Evolutionary conservation across 37 sponge, comb jelly and placozoan genomes (phyloP).

Genomic region (Aplysina aerophoba): DNA sequence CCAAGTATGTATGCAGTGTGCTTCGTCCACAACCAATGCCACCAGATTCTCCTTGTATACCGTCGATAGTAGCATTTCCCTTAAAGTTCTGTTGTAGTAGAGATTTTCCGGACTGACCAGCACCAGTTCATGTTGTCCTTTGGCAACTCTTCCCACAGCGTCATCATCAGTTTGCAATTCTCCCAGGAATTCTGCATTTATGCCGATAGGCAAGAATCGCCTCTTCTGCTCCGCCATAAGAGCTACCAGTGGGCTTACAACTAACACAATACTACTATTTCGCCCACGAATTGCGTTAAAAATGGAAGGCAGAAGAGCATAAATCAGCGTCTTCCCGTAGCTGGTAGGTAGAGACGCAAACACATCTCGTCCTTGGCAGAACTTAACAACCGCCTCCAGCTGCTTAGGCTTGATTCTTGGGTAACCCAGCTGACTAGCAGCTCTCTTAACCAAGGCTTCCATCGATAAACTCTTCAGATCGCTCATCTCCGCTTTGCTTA

Average conservation of each 20-base stretch:
- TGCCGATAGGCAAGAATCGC: conserved; percentile 3
- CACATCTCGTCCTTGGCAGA: conserved; percentile 13
- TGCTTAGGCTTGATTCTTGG: not conserved
- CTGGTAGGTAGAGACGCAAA: conserved; percentile 28
- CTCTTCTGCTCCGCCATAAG: conserved; percentile 34
- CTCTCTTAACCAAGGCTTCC: not conserved
- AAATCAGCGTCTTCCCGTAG: conserved; percentile 17
- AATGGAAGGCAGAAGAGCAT: not conserved
- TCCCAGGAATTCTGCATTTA: conserved; percentile 18
- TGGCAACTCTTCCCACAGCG: not conserved
- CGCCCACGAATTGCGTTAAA: not conserved
- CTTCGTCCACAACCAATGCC: conserved; percentile 39
- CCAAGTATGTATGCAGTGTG: conserved; percentile 40
- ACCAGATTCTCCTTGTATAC: conserved; percentile 38
- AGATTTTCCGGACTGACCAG: conserved; percentile 32
- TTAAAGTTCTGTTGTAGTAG: not conserved
- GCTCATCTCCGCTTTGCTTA: too few relatives aligned
- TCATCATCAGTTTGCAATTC: conserved; percentile 1
- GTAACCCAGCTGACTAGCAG: not conserved
- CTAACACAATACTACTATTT: conserved; percentile 8
- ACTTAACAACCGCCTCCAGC: not conserved
- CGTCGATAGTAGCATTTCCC: conserved; percentile 17
- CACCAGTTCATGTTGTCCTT: conserved; percentile 17
- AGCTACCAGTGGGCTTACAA: conserved; percentile 30
- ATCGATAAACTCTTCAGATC: not conserved